A percentile compares a stretch with the other conserved stretches of the same genome.
Conservation (phyloP, 2,888 invertebrate genomes). For the Caenorhabditis sp. region DNA sequence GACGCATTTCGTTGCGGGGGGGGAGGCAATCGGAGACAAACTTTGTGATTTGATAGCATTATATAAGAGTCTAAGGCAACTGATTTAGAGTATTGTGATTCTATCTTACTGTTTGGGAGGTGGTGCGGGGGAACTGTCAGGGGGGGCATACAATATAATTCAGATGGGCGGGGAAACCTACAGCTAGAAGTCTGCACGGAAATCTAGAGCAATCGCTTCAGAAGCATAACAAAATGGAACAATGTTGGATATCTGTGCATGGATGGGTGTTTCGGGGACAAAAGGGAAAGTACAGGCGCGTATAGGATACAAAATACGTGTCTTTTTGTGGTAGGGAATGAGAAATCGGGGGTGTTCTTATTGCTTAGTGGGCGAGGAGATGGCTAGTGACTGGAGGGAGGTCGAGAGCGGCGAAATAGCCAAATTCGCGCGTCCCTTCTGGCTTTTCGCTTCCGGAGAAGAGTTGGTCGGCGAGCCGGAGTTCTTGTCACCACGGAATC, state of each 20-base stretch:
- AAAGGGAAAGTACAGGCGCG: slow-evolving; percentile 10
- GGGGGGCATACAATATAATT: slow-evolving; percentile 13
- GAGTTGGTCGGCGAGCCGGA: too few relatives aligned
- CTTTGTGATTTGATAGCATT: too few relatives aligned
- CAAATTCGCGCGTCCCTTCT: background rate
- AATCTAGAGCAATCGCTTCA: slow-evolving; percentile 8
- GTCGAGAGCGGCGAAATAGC: slow-evolving; percentile 4
- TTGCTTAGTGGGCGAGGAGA: slow-evolving; percentile 16
- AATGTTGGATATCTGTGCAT: background rate
- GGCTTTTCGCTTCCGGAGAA: background rate
- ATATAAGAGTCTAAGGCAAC: too few relatives aligned
- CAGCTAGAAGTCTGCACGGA: too few relatives aligned
- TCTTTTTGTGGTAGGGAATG: slow-evolving; percentile 6
- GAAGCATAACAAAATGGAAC: slow-evolving; percentile 17
- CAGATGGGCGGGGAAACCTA: background rate
- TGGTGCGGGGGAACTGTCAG: background rate
- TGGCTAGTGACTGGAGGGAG: slow-evolving; percentile 26
- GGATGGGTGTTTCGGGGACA: background rate
- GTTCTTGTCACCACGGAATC: background rate
- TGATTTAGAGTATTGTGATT: too few relatives aligned
- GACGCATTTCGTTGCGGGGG: too few relatives aligned
- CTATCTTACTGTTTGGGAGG: too few relatives aligned
- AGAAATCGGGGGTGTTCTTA: background rate
- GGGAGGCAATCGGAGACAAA: too few relatives aligned
- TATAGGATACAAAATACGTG: slow-evolving; percentile 19